These are phyloP conservation scores for Parnassius apollo DNA, from an alignment of 2,888 invertebrate genomes.

Conservation along the genomic window DNA sequence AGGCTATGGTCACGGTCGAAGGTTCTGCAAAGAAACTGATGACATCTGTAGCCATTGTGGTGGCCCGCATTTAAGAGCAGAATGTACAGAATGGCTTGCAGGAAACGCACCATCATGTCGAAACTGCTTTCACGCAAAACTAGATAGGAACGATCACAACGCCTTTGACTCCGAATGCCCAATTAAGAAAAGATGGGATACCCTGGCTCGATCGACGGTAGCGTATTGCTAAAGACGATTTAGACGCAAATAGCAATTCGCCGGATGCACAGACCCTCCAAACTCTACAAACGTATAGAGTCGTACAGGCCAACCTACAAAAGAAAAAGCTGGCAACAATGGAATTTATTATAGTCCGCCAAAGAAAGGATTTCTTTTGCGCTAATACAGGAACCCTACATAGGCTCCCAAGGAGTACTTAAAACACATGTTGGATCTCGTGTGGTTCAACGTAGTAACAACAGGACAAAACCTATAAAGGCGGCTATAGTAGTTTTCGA, in stretches of 20 bases:
- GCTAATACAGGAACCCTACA: constrained; percentile 24
- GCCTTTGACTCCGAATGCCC: constrained; percentile 14
- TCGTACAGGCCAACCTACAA: neutral
- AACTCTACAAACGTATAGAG: too few species aligned
- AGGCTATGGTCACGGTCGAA: neutral
- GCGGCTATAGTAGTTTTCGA: constrained; percentile 22
- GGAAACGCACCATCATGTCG: neutral
- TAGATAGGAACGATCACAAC: constrained; percentile 8
- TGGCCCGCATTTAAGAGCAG: neutral
- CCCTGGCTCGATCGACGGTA: constrained; percentile 16
- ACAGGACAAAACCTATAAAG: constrained; percentile 5
- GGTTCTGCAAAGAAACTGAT: neutral
- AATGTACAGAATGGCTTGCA: neutral
- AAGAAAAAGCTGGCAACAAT: neutral
- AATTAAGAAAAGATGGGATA: constrained; percentile 24
- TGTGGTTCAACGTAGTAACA: constrained; percentile 4
- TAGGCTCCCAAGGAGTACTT: constrained; percentile 14
- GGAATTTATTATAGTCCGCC: neutral
- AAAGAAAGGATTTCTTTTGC: neutral
- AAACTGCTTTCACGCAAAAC: neutral
- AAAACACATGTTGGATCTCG: neutral
- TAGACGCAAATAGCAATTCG: too few species aligned
- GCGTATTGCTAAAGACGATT: constrained; percentile 6
- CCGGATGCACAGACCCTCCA: too few species aligned
- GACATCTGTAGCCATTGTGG: constrained; percentile 4